Base-by-base conservation (phyloP, 2,888 invertebrate species). In the Fissipunctia ypsillon region DNA sequence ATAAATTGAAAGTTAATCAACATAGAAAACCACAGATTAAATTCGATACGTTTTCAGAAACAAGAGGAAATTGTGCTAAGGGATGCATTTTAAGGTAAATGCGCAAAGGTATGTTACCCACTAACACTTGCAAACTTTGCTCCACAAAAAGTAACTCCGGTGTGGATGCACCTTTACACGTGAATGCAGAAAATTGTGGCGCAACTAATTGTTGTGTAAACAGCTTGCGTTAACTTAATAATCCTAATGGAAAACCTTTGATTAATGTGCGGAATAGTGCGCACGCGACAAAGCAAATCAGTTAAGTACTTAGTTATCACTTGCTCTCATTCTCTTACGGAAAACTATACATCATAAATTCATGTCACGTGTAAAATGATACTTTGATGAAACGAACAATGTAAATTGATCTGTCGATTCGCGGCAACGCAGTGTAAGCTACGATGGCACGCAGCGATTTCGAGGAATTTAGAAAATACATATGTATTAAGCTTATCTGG, bases 181-280 rank as follows among this genome's bases (percentile, higher is more conserved):
- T 81, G 77, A 65, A 63, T 43, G 31, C n/a, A 70, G 54, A 71
- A 85, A 78, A 78, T 72, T 41, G 45, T 81, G 80, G 71, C 67
- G 77, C 76, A 50, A 76, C 54, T 73, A 76, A 81, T 77, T 56
- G 48, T 64, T 77, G 78, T 78, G 76, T 83, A 81, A 83, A 79
- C 67, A 81, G 16, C 64, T 76, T 80, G 69, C 48, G 57, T 64
- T 87, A 76, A 83, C 66, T 76, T 71, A 80, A 81, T 85, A 74
- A 84, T 73, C 85, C 69, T 81, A 78, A 83, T 84, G 77, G 83
- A 78, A 79, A 78, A 65, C 68, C 81, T 81, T 73, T 81, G 69
- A 63, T 81, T 84, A 73, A 81, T 84, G 78, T 61, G 63, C 68
- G 75, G 77, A 84, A 80, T 63, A 56, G 52, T 64, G 77, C 69